Evolutionary conservation across 1,140 invertebrate genomes (phyloP), one percentile per base, ranked within the genome.

Genomic region (Hyles euphorbiae): DNA sequence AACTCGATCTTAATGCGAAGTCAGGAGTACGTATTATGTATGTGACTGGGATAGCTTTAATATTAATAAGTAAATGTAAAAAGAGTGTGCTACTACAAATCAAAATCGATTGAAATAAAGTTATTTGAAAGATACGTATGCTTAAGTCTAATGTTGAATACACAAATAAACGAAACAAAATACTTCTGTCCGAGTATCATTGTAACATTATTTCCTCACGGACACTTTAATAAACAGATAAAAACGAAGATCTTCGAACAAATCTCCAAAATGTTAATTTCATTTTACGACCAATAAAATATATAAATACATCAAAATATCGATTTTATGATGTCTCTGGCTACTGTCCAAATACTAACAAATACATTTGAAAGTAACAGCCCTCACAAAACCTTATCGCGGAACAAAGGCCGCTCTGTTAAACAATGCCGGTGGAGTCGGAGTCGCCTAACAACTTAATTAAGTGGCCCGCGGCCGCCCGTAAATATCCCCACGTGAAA

Each of bases 401-500:
- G 60, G 66, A 73, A 74, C 70, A 76, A 78, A 74, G 70, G 61
- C 71, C 67, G 60, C 70, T 67, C 70, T 67, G 71, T 78, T 76
- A 82, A 86, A 88, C 83, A 82, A 85, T 78, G 75, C 72, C 71
- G 69, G 73, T 68, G 73, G 71, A 70, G 68, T 68, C 63, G 60
- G 71, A 82, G 74, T 78, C 72, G 69, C 73, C 78, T 85, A 88
- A 86, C 82, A 88, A 86, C 85, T 88, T 88, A 86, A 88, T 88
- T 88, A 86, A 76, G 78, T 81, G 82, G 78, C 72, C 83, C 74
- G 70, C 70, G 75, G 83, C 76, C 72, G 78, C 73, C 80, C 83
- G 78, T 87, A 88, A 87, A 88, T 88, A 88, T 85, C 71, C 78
- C 74, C 66, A 87, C 78, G 81, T 87, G 72, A 88, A 88, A 87